A percentile compares a stretch with the other conserved stretches of the same genome.
phyloP scores from a whole-genome alignment of 1,140 invertebrate species.

The Drosophila kepulauana region DNA sequence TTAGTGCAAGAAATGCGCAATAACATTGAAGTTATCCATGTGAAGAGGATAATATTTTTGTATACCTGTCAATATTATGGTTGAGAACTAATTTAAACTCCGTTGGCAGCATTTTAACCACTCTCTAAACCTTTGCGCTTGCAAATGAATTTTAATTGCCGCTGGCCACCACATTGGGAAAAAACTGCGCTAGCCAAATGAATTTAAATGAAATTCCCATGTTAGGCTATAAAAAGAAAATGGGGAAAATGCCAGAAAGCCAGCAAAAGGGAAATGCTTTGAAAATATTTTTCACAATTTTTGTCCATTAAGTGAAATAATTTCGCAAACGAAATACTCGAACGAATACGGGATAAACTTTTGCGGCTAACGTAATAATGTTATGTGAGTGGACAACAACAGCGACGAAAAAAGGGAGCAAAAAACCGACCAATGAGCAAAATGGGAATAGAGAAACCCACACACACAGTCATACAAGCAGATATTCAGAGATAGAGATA shows the following conservation, averaged over 20 bases:
- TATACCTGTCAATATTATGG: too few species aligned
- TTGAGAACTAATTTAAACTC: neutral
- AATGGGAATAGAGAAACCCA: neutral
- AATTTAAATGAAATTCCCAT: slow-evolving; percentile 64
- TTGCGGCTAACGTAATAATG: slow-evolving; percentile 38
- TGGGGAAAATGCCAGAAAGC: slow-evolving; percentile 13
- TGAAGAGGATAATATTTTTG: too few species aligned
- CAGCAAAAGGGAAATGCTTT: slow-evolving; percentile 41
- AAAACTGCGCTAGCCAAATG: slow-evolving; percentile 29
- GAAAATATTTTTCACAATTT: slow-evolving; percentile 18
- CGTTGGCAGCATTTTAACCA: neutral
- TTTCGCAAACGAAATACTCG: slow-evolving; percentile 17
- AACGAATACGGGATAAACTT: slow-evolving; percentile 15
- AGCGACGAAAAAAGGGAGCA: neutral
- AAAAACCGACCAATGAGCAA: neutral
- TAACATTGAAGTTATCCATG: too few species aligned
- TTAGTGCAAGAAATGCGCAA: too few species aligned
- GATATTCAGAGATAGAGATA: neutral
- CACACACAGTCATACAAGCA: slow-evolving; percentile 21
- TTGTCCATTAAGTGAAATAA: slow-evolving; percentile 25
- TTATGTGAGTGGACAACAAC: slow-evolving; percentile 19
- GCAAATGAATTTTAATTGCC: slow-evolving; percentile 2
- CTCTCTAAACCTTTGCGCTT: neutral
- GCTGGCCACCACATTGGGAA: neutral
- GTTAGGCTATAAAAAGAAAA: slow-evolving; percentile 28